Conservation (phyloP, 1,140 invertebrate species). For the Venturia canescens region DNA sequence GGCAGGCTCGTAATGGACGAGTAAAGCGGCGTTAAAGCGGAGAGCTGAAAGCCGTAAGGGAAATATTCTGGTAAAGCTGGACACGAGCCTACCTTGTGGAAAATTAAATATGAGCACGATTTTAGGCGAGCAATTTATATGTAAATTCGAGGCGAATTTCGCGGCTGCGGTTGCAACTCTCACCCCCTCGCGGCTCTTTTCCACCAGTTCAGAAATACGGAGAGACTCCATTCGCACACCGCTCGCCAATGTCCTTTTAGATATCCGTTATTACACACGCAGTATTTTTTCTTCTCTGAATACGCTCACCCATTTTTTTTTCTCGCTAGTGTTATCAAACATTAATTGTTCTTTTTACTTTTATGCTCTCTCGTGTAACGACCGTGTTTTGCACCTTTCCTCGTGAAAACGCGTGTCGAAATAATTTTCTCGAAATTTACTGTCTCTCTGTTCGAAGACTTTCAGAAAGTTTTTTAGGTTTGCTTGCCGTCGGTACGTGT, state of each 20-base stretch:
- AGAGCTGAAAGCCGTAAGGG: background rate
- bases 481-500: too few species aligned
- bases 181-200: constrained; percentile 19
- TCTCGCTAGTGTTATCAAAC: too few species aligned
- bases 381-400: too few species aligned
- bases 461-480: too few species aligned
- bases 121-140: constrained; percentile 71
- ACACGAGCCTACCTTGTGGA: constrained; percentile 50
- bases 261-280: background rate
- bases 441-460: too few species aligned
- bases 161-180: constrained; percentile 23
- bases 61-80: constrained; percentile 7
- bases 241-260: background rate
- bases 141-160: constrained; percentile 61
- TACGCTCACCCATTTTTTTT: too few species aligned
- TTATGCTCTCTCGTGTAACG: too few species aligned
- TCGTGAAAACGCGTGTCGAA: too few species aligned
- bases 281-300: too few species aligned
- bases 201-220: too few species aligned
- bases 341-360: too few species aligned
- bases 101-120: constrained; percentile 71
- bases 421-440: too few species aligned
- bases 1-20: constrained; percentile 2
- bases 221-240: background rate
- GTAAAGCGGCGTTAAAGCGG: constrained; percentile 32